Evolutionary conservation across 2,888 invertebrate species (phyloP), one percentile per base, ranked within the genome.

Genomic region (Vandiemenella viatica): DNA sequence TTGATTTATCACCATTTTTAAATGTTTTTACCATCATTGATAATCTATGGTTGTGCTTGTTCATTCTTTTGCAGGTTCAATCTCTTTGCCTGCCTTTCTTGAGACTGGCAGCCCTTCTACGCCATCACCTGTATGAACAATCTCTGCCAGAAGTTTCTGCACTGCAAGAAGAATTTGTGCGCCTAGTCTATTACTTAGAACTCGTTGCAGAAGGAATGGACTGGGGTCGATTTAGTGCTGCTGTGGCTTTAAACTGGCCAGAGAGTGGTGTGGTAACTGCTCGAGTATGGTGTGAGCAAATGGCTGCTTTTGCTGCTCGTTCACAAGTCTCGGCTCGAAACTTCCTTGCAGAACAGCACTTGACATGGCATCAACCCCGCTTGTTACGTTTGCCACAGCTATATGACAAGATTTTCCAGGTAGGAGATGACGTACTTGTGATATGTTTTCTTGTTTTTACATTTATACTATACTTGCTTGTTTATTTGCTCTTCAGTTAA

Each of bases 391-490:
- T 96, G 65, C 95, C 96, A 46, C 75, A 82, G 52, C 85, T 88
- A 64, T 96, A 95, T 69, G 95, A 96, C 69, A 81, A 84, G 59
- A 78, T 91, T 54, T 91, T 91, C 65, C 84, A 86, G 66, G 80
- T 81, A 65, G n/a, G n/a, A n/a, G n/a, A n/a, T n/a, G n/a, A n/a
- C n/a, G n/a, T n/a, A n/a, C n/a, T n/a, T n/a, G n/a, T n/a, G n/a
- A n/a, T n/a, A n/a, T n/a, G n/a, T n/a, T n/a, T n/a, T n/a, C n/a
- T n/a, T n/a, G n/a, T n/a, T n/a, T n/a, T n/a, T n/a, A n/a, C n/a
- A n/a, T n/a, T n/a, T n/a, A n/a, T n/a, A n/a, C n/a, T n/a, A n/a
- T n/a, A n/a, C n/a, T n/a, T n/a, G n/a, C n/a, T n/a, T n/a, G n/a
- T n/a, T n/a, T n/a, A n/a, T n/a, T n/a, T n/a, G n/a, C n/a, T n/a